Percentiles rank a stretch among this genome's conserved stretches.
Conservation (phyloP, 2,797 vertebrate genomes). For the Lutra lutra region DNA sequence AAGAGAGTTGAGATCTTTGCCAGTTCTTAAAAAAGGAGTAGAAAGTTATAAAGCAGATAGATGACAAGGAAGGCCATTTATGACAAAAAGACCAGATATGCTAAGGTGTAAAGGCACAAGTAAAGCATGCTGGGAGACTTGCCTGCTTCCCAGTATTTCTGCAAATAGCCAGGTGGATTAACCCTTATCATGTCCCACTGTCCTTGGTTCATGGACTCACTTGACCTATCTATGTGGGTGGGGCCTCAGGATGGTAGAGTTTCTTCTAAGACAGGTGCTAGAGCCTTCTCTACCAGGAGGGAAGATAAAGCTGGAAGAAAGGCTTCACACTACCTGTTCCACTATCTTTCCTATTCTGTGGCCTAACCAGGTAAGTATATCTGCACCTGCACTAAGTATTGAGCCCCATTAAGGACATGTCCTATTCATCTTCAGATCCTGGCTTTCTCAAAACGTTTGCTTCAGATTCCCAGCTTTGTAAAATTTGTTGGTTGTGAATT, state of each 20-base stretch:
- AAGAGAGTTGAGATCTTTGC: neutral
- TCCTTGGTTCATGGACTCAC: neutral
- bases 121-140: neutral
- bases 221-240: neutral
- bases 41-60: neutral
- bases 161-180: neutral
- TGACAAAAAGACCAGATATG: accelerated
- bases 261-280: neutral
- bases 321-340: neutral
- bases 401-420: accelerated
- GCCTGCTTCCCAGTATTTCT: neutral
- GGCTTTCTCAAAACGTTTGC: neutral
- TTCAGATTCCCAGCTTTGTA: neutral
- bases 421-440: neutral
- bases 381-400: neutral
- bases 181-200: neutral
- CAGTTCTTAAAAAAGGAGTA: neutral
- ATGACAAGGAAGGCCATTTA: neutral
- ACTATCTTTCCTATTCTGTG: accelerated
- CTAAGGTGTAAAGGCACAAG: neutral
- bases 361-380: accelerated
- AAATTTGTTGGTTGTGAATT: neutral
- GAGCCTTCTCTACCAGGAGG: neutral
- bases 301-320: neutral
- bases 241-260: neutral